Conservation (phyloP, 2,797 vertebrate genomes). For the Sciaenops ocellatus region DNA sequence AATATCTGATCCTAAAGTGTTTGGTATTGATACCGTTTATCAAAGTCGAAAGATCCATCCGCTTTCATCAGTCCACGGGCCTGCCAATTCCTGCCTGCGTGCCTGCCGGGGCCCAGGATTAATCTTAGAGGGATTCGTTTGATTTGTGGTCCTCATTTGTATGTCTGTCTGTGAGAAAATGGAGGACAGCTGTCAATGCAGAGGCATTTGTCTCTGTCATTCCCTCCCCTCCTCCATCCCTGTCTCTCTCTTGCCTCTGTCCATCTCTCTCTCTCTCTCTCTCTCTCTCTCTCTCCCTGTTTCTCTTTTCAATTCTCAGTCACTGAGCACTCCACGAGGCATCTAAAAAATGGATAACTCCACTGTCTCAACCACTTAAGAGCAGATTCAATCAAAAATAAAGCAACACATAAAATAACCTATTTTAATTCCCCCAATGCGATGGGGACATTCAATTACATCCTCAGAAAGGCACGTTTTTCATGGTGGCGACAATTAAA, state of each 20-base stretch:
- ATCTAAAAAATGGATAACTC: conserved; percentile 83
- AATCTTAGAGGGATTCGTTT: conserved; percentile 78
- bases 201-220: conserved; percentile 88
- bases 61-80: conserved; percentile 71
- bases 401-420: conserved; percentile 87
- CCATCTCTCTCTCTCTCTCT: background rate
- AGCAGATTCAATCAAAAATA: conserved; percentile 88
- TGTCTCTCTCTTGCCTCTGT: conserved; percentile 35
- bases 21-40: conserved; percentile 80
- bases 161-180: conserved; percentile 85
- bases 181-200: conserved; percentile 88
- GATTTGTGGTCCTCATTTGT: conserved; percentile 84
- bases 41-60: conserved; percentile 78
- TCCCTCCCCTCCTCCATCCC: conserved; percentile 70
- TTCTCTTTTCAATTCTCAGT: conserved; percentile 66
- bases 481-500: conserved; percentile 86
- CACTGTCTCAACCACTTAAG: conserved; percentile 85
- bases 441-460: conserved; percentile 86
- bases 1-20: conserved; percentile 76
- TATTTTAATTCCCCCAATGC: conserved; percentile 85
- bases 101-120: conserved; percentile 70
- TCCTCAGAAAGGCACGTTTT: conserved; percentile 80
- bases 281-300: conserved; percentile 31
- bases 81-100: conserved; percentile 70
- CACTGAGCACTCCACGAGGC: conserved; percentile 70